Percentiles rank a stretch among this genome's conserved stretches.
Conservation (phyloP, 2,888 invertebrate genomes). For the Allacma fusca region DNA sequence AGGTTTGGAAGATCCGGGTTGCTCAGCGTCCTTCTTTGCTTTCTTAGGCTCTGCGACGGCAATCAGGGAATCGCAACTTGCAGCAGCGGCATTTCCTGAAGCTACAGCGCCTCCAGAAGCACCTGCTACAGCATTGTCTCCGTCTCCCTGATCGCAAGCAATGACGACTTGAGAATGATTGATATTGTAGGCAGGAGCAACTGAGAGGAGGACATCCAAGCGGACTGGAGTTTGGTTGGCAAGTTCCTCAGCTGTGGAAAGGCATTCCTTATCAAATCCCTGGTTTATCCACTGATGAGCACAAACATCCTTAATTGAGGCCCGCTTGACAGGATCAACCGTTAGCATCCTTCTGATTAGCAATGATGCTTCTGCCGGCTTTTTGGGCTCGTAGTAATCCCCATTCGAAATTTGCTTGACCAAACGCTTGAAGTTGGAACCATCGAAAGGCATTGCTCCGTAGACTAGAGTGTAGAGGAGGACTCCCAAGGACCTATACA, state of each 20-base stretch:
- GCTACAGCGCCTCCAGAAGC: not conserved
- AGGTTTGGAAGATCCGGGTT: conserved; percentile 11
- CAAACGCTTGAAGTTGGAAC: conserved; percentile 95
- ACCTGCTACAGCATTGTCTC: conserved; percentile 6
- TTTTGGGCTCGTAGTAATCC: conserved; percentile 96
- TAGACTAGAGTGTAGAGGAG: conserved; percentile 97
- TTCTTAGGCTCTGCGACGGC: conserved; percentile 15
- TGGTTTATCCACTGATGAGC: conserved; percentile 97
- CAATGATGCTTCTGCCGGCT: conserved; percentile 90
- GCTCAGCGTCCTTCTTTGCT: conserved; percentile 20
- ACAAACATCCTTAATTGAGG: conserved; percentile 93
- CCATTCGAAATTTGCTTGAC: conserved; percentile 97
- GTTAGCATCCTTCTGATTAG: conserved; percentile 94
- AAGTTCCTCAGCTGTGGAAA: conserved; percentile 84
- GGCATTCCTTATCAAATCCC: conserved; percentile 80
- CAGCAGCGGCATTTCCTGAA: not conserved
- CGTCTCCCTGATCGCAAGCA: conserved; percentile 45
- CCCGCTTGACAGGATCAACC: conserved; percentile 86
- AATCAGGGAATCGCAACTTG: not conserved
- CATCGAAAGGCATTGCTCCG: conserved; percentile 89
- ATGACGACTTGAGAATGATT: conserved; percentile 69
- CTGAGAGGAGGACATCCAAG: conserved; percentile 82
- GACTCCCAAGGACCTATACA: conserved; percentile 87
- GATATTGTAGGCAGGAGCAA: conserved; percentile 72
- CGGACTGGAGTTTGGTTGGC: conserved; percentile 91